Base-by-base conservation (phyloP, 2,888 invertebrate species). In the Caenorhabditis panamensis region DNA sequence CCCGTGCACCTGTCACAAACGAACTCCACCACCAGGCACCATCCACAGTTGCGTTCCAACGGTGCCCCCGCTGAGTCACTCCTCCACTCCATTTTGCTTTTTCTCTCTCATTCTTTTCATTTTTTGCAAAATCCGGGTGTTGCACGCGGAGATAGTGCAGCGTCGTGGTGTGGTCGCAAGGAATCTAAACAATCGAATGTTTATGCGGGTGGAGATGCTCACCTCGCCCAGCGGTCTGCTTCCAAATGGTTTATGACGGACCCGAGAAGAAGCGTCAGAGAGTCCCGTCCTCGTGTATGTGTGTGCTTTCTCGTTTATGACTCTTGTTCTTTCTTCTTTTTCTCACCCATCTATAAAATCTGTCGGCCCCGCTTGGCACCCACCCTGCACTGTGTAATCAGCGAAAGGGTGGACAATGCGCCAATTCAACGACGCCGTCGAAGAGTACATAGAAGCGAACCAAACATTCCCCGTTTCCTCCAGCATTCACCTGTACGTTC, bases 141-240 rank as follows among this genome's bases (percentile, higher is more conserved):
- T 71, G 62, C 61, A 62, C 69, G 61, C 36, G 36, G 36, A 53
- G 24, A 58, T 62, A 72, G 63, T 72, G 72, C 72, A 72, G 20
- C 26, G 18, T 11, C 13, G 54, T 41, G 41, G 41, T 41, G 28
- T 8, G 54, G 54, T 47, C 47, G 28, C 18, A 59, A 62, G 49
- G 56, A 72, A 72, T 72, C 72, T 72, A 72, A 72, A 72, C 72
- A 72, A 63, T 63, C 41, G 26, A 20, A 22, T 68, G 68, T 68
- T 68, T 68, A 68, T 68, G 49, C 56, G 44, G 49, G 37, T 66
- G 64, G 64, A n/a, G 41, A 26, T 54, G 49, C 59, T 51, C 68
- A 44, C 31, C 22, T 41, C 51, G 26, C 11, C 58, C 36, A 24
- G 26, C 41, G 31, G 51, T 51, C 37, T 54, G 58, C 31, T 61